Conservation (phyloP, 2,113 vertebrate species). For the Ceyx cyanopectus region DNA sequence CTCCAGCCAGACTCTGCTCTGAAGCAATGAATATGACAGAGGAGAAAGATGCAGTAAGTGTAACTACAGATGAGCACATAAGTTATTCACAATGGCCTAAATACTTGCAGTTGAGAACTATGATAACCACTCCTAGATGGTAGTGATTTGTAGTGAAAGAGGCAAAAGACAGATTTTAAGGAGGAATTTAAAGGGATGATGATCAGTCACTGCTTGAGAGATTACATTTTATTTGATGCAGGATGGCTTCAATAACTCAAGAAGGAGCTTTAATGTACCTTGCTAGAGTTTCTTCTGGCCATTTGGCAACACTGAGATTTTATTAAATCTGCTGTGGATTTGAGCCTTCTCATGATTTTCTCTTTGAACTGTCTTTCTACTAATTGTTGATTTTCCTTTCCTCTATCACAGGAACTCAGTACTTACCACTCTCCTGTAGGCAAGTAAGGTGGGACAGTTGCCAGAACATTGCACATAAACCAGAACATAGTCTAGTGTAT, state of each 20-base stretch:
- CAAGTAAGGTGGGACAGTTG: background rate
- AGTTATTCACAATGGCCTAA: background rate
- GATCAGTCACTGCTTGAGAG: background rate
- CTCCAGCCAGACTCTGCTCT: background rate
- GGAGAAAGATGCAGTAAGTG: background rate
- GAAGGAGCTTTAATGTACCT: background rate
- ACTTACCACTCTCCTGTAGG: background rate
- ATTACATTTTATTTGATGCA: background rate
- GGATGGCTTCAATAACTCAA: background rate
- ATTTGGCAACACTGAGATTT: background rate
- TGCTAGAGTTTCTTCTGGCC: background rate
- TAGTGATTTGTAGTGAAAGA: background rate
- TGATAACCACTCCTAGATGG: background rate
- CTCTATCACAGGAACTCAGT: background rate
- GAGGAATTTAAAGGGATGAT: background rate
- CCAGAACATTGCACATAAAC: accelerated
- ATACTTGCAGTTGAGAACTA: background rate
- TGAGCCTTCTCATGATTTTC: background rate
- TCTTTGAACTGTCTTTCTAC: background rate
- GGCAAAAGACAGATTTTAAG: background rate
- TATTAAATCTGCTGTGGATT: background rate
- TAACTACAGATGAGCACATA: background rate
- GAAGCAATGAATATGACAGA: background rate
- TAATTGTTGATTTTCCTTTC: background rate
- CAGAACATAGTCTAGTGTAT: background rate